Evolutionary conservation across 37 sponge, comb jelly and placozoan species (phyloP), one percentile per base, ranked within the genome.

Genomic region (Dysidea cf. avara): DNA sequence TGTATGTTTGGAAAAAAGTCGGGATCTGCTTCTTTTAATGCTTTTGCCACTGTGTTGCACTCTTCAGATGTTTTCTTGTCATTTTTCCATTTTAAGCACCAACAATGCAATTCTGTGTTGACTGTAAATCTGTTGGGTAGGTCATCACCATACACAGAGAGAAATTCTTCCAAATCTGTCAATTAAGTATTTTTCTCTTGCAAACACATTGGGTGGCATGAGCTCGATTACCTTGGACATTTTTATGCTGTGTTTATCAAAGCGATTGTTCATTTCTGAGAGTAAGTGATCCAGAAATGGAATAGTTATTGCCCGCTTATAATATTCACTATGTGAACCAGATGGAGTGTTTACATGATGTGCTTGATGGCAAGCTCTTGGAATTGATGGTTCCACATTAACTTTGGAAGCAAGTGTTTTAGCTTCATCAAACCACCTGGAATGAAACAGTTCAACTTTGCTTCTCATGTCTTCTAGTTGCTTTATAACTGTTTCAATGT

Each of bases 1-100:
- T 40, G 69, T 48, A 86, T 86, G 54, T 86, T 66, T 7, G 64
- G 80, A 73, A 56, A 79, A 48, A 69, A 83, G 70, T 76, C 77
- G 7, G 52, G 5, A 54, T 83, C 77, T 31, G 76, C 68, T 46
- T 49, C 21, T 18, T 53, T 9, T 55, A 83, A 39, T 9, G 53
- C 83, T 39, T 83, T 75, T 40, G 0, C 77, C 21, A 63, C 55
- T 37, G 76, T 68, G 54, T 54, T 69, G 70, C 17, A 31, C 53
- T 26, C 70, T 49, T 35, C 70, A 51, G 50, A 54, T 34, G 50
- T 20, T 51, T 69, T 14, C n/a, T 28, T 32, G 20, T 69, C 54
- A 30, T 50, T 47, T 69, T 69, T n/a, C 54, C 70, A 69, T 28
- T 69, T 69, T 35, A 69, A 31, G 25, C 52, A 54, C 70, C 70